Evolutionary conservation across 2,797 vertebrate genomes (phyloP).

Genomic region (Cossypha polioptera): DNA sequence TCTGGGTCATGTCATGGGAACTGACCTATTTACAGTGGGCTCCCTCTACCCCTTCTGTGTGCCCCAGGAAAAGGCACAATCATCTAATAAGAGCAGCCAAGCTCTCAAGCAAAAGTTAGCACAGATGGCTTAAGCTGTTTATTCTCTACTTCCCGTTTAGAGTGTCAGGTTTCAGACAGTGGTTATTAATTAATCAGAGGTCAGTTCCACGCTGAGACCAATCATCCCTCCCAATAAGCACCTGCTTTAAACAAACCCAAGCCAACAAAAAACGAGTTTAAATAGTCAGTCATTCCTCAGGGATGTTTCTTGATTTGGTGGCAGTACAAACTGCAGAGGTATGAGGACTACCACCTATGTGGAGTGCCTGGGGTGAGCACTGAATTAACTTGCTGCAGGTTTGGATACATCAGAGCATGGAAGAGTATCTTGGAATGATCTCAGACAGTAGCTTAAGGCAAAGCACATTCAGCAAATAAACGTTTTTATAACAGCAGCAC

Average conservation of each 20-base stretch:
- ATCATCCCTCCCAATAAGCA: not conserved
- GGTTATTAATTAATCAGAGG: not conserved
- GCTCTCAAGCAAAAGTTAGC: not conserved
- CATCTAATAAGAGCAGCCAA: not conserved
- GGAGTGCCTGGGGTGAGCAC: not conserved
- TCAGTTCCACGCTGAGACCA: not conserved
- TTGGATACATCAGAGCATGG: not conserved
- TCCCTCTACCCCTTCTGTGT: not conserved
- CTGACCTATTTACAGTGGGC: not conserved
- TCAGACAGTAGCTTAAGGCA: not conserved
- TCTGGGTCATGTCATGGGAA: not conserved
- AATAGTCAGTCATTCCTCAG: not conserved
- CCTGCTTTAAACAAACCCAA: not conserved
- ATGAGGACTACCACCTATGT: accelerated
- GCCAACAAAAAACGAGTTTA: not conserved
- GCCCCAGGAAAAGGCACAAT: not conserved
- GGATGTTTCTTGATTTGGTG: not conserved
- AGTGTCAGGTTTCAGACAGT: not conserved
- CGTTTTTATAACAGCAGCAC: not conserved
- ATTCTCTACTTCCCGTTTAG: not conserved
- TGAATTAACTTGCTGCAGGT: not conserved
- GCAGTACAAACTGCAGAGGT: not conserved
- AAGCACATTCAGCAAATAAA: not conserved
- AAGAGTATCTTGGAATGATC: not conserved
- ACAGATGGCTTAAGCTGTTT: not conserved